Percentiles rank a stretch among this genome's conserved stretches.
Evolutionary conservation across 2,797 vertebrate species (phyloP).

Genomic region (Lacerta bilineata): DNA sequence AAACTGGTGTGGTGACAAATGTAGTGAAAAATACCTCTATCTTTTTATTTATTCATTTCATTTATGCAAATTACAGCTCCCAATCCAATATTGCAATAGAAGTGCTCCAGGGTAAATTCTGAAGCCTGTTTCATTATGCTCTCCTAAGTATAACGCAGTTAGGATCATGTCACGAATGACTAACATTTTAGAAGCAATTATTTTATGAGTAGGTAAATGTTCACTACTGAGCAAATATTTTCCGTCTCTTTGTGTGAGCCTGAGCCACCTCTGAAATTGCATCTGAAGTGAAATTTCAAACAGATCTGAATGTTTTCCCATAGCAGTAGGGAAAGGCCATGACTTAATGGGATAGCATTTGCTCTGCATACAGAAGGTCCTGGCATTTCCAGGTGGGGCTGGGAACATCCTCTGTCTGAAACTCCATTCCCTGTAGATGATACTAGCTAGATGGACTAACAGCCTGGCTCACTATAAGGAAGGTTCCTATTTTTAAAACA

Average conservation of each 20-base stretch:
- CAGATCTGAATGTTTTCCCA: not conserved
- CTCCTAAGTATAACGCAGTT: slow-evolving; percentile 61
- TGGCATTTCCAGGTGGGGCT: too few species aligned
- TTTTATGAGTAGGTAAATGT: slow-evolving; percentile 64
- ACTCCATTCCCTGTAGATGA: too few species aligned
- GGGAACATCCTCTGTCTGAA: not conserved
- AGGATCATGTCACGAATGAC: slow-evolving; percentile 62
- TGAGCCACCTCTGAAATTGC: not conserved
- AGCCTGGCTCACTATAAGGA: too few species aligned
- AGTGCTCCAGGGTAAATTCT: slow-evolving; percentile 62
- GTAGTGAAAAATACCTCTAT: slow-evolving; percentile 43
- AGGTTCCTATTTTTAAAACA: not conserved
- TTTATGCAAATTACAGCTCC: slow-evolving; percentile 68
- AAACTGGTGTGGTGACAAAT: slow-evolving; percentile 30
- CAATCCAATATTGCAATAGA: slow-evolving; percentile 60
- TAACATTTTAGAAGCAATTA: slow-evolving; percentile 67
- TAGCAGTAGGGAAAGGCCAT: too few species aligned
- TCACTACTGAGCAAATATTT: slow-evolving; percentile 53
- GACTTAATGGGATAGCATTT: too few species aligned
- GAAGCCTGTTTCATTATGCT: slow-evolving; percentile 66
- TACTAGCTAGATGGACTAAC: too few species aligned
- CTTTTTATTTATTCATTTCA: slow-evolving; percentile 67
- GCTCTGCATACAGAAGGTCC: too few species aligned
- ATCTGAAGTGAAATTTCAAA: not conserved
- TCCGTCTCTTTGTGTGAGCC: slow-evolving; percentile 27